Conservation (phyloP, 1,140 invertebrate species). For the Pogonognathellus flavescens region DNA sequence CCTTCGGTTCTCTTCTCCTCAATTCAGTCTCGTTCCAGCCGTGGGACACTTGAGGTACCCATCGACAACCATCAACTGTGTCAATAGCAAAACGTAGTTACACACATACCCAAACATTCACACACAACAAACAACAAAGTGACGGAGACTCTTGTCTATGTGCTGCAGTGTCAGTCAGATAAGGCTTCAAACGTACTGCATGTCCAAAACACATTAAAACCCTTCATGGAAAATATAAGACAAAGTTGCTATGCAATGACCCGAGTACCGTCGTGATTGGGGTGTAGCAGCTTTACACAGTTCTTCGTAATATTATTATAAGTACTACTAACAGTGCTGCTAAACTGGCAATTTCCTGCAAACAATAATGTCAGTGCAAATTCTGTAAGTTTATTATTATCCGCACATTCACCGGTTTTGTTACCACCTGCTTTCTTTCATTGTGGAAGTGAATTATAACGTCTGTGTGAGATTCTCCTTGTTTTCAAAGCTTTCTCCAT, state of each 20-base stretch:
- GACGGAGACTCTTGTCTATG: neutral
- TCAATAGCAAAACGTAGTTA: neutral
- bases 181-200: too few relatives aligned
- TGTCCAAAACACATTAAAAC: too few relatives aligned
- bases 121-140: neutral
- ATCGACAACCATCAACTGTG: slow-evolving; percentile 28
- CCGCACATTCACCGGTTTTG: neutral
- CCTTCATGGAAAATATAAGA: too few relatives aligned
- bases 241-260: too few relatives aligned
- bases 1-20: slow-evolving; percentile 54
- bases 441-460: slow-evolving; percentile 36
- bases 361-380: too few relatives aligned
- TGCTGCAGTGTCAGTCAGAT: neutral
- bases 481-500: neutral
- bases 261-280: too few relatives aligned
- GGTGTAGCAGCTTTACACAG: too few relatives aligned
- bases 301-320: too few relatives aligned
- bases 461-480: slow-evolving; percentile 6
- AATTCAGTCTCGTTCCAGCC: slow-evolving; percentile 61
- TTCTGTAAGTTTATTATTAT: too few relatives aligned
- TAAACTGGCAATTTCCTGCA: too few relatives aligned
- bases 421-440: neutral
- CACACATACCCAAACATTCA: neutral
- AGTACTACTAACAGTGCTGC: too few relatives aligned
- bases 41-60: slow-evolving; percentile 52